phyloP scores from a whole-genome alignment of 2,888 invertebrate genomes.

The Chrysolina oricalcia region DNA sequence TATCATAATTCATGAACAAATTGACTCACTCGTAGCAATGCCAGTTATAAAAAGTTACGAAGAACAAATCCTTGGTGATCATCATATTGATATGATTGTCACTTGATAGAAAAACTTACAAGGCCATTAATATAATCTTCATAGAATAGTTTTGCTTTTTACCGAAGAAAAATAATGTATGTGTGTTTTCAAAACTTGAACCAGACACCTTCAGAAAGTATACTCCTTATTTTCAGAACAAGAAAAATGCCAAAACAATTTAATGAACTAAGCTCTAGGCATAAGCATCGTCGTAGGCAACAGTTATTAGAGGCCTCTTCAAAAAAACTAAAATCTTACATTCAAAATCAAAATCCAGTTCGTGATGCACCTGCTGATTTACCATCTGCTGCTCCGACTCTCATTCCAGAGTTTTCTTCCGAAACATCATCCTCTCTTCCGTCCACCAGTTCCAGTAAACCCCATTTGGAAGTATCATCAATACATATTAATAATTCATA shows the following conservation, averaged over 20 bases:
- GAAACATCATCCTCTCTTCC: constrained; percentile 14
- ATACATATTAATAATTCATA: neutral
- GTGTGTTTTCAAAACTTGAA: too few species aligned
- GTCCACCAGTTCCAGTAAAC: constrained; percentile 1
- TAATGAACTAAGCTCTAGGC: constrained; percentile 11
- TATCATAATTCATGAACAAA: too few species aligned
- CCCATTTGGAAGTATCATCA: neutral
- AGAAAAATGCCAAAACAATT: constrained; percentile 17
- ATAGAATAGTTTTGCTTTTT: too few species aligned
- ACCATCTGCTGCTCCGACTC: neutral
- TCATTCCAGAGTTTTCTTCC: neutral
- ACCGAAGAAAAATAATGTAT: too few species aligned
- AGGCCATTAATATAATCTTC: too few species aligned
- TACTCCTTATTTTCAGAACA: too few species aligned
- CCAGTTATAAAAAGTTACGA: too few species aligned
- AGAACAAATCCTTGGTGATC: too few species aligned
- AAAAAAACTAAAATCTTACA: neutral
- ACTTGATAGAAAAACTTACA: too few species aligned
- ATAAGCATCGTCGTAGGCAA: constrained; percentile 19
- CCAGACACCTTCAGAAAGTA: too few species aligned
- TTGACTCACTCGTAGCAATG: too few species aligned
- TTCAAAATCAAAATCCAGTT: neutral
- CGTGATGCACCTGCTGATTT: neutral
- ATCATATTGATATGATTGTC: too few species aligned
- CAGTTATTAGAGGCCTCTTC: neutral